Base-by-base conservation (phyloP, 2,888 invertebrate species). In the Ramazzottius varieornatus region DNA sequence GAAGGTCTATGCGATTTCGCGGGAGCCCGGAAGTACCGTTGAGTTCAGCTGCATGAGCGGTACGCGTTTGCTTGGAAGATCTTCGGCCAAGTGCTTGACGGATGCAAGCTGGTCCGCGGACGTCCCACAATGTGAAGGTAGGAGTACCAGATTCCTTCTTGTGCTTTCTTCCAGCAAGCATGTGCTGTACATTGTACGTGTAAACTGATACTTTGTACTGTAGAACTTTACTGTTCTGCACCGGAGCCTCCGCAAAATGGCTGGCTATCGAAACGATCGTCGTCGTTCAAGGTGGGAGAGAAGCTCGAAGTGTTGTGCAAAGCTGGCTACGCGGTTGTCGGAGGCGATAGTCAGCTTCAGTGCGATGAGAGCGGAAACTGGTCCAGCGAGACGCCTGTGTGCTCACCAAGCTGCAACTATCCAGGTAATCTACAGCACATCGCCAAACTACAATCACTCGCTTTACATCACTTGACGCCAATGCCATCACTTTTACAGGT, bases 351-450 rank as follows among this genome's bases (percentile, higher is more conserved):
- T n/a, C n/a, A n/a, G n/a, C n/a, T n/a, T n/a, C n/a, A 79, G 64
- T 88, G 88, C 74, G 77, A 86, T n/a, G 85, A 88, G 0, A 86
- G 86, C 32, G 87, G 87, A 33, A 86, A 86, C 74, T 88, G 88
- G 88, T 86, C 86, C 70, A 82, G 84, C 0, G 54, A 54, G 4
- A n/a, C n/a, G n/a, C 54, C 54, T 8, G 4, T 16, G 54, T 54
- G 54, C 54, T 4, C 29, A 29, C 54, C 54, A 4, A 54, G 54
- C 54, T 54, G 54, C 54, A 54, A 54, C 29, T 54, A 54, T 29
- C 54, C 54, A 4, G 54, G n/a, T n/a, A n/a, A n/a, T n/a, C n/a
- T n/a, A n/a, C n/a, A n/a, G n/a, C n/a, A n/a, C n/a, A n/a, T n/a
- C n/a, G n/a, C n/a, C n/a, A n/a, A n/a, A n/a, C n/a, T n/a, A n/a